Conservation (phyloP, 2,888 invertebrate species). For the Diaperis boleti region DNA sequence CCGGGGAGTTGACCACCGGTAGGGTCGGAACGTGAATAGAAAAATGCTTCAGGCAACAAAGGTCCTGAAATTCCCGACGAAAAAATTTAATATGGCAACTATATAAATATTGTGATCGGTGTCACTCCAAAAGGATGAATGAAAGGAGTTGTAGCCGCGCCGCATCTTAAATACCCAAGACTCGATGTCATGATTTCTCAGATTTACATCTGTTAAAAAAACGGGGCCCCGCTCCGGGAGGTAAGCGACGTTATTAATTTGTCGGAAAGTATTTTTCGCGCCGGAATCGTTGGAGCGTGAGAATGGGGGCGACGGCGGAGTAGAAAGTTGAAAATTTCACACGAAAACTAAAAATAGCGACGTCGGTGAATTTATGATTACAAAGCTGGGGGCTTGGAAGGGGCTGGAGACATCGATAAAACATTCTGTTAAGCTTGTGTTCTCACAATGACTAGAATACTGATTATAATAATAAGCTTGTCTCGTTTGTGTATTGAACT, state of each 20-base stretch:
- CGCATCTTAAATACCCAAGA: slow-evolving; percentile 19
- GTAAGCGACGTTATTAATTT: slow-evolving; percentile 20
- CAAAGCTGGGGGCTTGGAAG: too few relatives aligned
- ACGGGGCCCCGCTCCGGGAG: background rate
- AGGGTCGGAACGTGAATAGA: background rate
- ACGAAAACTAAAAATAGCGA: background rate
- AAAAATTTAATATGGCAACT: too few relatives aligned
- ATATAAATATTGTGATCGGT: too few relatives aligned
- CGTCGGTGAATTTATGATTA: background rate
- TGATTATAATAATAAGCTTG: too few relatives aligned
- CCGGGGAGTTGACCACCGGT: background rate
- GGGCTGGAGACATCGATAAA: too few relatives aligned
- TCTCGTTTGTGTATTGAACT: too few relatives aligned
- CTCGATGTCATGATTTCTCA: background rate
- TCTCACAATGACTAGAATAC: too few relatives aligned
- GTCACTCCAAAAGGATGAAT: slow-evolving; percentile 3
- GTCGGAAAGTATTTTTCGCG: background rate
- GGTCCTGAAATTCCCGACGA: slow-evolving; percentile 2
- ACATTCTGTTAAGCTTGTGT: too few relatives aligned
- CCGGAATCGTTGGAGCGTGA: background rate
- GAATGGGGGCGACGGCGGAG: background rate
- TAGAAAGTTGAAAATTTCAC: background rate
- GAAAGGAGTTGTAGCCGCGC: slow-evolving; percentile 7
- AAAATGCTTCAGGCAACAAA: background rate
- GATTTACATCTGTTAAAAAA: background rate